phyloP scores from a whole-genome alignment of 2,888 invertebrate genomes.

The Lymantria monacha region DNA sequence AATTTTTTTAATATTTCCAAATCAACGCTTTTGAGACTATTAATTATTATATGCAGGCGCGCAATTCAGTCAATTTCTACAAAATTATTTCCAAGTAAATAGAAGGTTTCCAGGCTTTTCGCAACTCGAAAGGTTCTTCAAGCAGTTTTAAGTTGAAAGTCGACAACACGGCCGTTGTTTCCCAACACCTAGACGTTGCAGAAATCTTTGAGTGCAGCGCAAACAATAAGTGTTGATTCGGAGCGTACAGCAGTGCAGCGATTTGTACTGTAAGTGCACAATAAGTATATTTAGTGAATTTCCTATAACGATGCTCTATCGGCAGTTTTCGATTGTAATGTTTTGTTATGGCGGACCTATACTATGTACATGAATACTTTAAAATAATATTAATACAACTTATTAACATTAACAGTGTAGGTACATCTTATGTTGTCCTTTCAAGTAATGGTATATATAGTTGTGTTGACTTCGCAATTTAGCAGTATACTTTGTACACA shows the following conservation, averaged over 20 bases:
- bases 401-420: no score
- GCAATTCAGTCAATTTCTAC: constrained; percentile 16
- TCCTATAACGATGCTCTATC: constrained; percentile 60
- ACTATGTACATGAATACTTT: no score
- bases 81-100: constrained; percentile 40
- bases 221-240: constrained; percentile 73
- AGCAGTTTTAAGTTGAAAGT: constrained; percentile 67
- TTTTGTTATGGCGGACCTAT: no score
- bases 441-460: no score
- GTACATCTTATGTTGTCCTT: no score
- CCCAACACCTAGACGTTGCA: constrained; percentile 72
- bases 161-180: constrained; percentile 58
- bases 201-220: constrained; percentile 72
- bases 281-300: constrained; percentile 57
- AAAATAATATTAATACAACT: no score
- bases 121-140: constrained; percentile 74
- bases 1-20: no score
- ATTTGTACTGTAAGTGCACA: constrained; percentile 31
- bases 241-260: constrained; percentile 61
- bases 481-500: constrained; percentile 18
- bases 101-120: constrained; percentile 70
- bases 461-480: no score
- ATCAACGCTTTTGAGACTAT: no score
- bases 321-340: constrained; percentile 64
- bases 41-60: no score